A percentile compares a stretch with the other conserved stretches of the same genome.
phyloP scores from a whole-genome alignment of 2,797 vertebrate species.

The Tokudaia muenninki region DNA sequence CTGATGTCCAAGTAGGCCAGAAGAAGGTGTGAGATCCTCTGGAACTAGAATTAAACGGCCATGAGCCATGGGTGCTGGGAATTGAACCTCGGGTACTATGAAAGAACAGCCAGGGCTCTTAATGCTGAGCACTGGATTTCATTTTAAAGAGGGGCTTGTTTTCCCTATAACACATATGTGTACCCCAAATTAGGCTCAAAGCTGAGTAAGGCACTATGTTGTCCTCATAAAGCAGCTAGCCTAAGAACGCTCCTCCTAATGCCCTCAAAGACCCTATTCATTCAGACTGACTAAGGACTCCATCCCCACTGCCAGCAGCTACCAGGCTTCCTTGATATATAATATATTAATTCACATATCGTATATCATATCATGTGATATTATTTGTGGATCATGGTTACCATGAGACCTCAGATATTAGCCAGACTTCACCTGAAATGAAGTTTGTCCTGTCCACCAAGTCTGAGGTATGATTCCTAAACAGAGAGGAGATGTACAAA shows the following conservation, averaged over 20 bases:
- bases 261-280: background rate
- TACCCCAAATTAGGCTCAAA: background rate
- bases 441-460: background rate
- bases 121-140: background rate
- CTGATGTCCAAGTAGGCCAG: background rate
- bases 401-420: background rate
- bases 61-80: background rate
- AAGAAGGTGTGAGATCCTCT: background rate
- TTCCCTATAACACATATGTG: background rate
- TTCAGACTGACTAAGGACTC: background rate
- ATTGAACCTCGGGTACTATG: background rate
- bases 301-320: background rate
- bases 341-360: background rate
- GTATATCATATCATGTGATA: background rate
- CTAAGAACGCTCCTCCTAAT: background rate
- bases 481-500: background rate
- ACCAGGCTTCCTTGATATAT: background rate
- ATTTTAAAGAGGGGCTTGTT: background rate
- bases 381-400: background rate
- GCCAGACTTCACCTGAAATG: background rate
- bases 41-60: background rate
- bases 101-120: background rate
- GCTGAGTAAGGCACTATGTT: background rate
- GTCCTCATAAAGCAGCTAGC: background rate
- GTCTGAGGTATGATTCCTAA: background rate